Base-by-base conservation (phyloP, 2,113 vertebrate genomes). In the Pangasianodon hypophthalmus region DNA sequence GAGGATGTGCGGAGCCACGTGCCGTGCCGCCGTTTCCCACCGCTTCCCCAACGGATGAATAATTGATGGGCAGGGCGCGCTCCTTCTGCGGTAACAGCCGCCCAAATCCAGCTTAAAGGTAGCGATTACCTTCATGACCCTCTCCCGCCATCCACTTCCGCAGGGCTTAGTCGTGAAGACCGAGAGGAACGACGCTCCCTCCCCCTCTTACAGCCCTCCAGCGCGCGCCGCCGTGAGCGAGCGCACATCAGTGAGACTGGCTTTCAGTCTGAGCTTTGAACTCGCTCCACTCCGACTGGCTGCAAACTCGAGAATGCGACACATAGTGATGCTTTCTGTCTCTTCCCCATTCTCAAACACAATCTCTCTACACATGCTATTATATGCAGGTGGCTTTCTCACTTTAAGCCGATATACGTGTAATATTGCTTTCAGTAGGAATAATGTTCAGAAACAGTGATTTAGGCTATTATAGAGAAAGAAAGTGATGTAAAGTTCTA, bases 11-110 rank as follows among this genome's bases (percentile, higher is more conserved):
- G 87, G 87, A 50, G 90, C 89, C 64, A 91, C 91, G 90, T 80
- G 92, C 92, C 93, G 21, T 92, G 90, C 87, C 80, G 94, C 93
- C 88, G 80, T 90, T 90, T 85, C 89, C 93, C 89, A 80, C 90
- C 54, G 92, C 94, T 94, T 89, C 90, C 92, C 84, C 94, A 93
- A 92, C 85, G 81, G 71, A 92, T 91, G 92, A 95, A 95, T 95
- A 94, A 95, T 93, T 95, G 92, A 95, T 93, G 84, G 52, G 90
- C 11, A 60, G 71, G 88, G 91, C 88, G 88, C 88, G 79, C 91
- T 92, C 90, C 88, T 90, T 91, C 87, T 91, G 92, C 91, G 85
- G 92, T 90, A 86, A 92, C 88, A 86, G 88, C 91, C 92, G 88
- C 92, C 91, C 81, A 91, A 89, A 91, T 89, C 90, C 88, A 91